Evolutionary conservation across 1,140 invertebrate species (phyloP).

Genomic region (Oncopodura yosiiana): DNA sequence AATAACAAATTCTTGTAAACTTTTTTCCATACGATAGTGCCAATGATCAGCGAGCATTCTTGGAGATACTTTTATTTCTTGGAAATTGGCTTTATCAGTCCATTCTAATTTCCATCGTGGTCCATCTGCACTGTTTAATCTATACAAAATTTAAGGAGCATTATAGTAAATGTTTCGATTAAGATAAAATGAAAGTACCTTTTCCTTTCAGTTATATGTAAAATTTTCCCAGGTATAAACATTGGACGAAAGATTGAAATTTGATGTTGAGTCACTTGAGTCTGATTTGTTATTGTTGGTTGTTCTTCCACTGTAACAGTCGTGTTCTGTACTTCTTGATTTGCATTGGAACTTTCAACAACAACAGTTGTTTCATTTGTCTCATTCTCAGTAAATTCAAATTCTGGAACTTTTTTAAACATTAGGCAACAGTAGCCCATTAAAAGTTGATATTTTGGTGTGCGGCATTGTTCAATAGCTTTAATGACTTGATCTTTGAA

Average conservation of each 20-base stretch:
- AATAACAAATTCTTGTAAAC: conserved; percentile 21
- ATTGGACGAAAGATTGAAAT: conserved; percentile 9
- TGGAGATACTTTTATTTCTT: conserved; percentile 40
- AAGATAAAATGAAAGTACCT: conserved; percentile 10
- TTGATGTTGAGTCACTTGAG: conserved; percentile 1
- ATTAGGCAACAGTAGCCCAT: conserved; percentile 11
- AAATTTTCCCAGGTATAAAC: conserved; percentile 28
- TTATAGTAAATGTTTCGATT: background rate
- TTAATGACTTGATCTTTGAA: conserved; percentile 20
- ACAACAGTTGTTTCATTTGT: background rate
- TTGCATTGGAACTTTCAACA: background rate
- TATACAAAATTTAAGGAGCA: background rate
- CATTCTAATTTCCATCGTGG: conserved; percentile 37
- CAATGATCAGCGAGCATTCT: conserved; percentile 42
- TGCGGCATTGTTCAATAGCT: conserved; percentile 17
- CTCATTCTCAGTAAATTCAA: background rate
- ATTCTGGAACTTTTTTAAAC: conserved; percentile 9
- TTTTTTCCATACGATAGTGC: conserved; percentile 34
- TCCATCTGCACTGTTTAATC: conserved; percentile 7
- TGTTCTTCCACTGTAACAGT: background rate
- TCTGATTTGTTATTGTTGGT: background rate
- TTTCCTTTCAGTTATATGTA: conserved; percentile 24
- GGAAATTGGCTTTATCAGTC: conserved; percentile 39
- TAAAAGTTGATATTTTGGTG: conserved; percentile 21
- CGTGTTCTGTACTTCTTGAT: background rate